These are phyloP conservation scores for Sceloporus tristichus DNA, from an alignment of 2,113 vertebrate species.

Conservation along the genomic window DNA sequence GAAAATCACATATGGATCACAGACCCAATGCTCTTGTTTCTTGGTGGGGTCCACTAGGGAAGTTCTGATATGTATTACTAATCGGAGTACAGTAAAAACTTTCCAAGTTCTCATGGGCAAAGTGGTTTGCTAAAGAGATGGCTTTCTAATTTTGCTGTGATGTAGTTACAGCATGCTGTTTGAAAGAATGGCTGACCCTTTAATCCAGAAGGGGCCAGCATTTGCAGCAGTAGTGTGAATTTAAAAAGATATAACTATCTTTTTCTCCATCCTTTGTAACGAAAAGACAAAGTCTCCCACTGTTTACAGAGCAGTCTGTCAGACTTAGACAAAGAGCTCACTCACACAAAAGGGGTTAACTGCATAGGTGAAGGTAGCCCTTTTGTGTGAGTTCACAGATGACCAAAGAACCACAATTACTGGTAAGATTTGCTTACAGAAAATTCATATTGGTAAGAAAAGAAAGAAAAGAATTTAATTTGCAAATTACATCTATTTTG, in stretches of 20 bases:
- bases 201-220: background rate
- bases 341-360: too few relatives aligned
- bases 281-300: background rate
- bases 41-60: background rate
- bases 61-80: background rate
- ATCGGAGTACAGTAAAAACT: background rate
- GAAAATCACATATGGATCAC: background rate
- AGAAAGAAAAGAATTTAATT: slow-evolving; percentile 33
- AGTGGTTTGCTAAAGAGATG: accelerated
- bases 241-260: slow-evolving; percentile 13
- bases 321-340: slow-evolving; percentile 34
- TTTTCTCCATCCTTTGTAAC: background rate
- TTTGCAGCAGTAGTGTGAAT: background rate
- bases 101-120: background rate
- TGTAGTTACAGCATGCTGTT: background rate
- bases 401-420: background rate
- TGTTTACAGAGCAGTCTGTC: slow-evolving; percentile 29
- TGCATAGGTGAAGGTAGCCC: too few relatives aligned
- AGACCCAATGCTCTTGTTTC: background rate
- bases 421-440: slow-evolving; percentile 36
- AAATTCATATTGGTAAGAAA: background rate
- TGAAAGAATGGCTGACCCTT: slow-evolving; percentile 16
- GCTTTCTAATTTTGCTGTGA: background rate
- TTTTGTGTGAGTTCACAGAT: too few relatives aligned
- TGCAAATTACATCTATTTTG: slow-evolving; percentile 56